Evolutionary conservation across 2,888 invertebrate species (phyloP), one percentile per base, ranked within the genome.

Genomic region (Odiellus spinosus): DNA sequence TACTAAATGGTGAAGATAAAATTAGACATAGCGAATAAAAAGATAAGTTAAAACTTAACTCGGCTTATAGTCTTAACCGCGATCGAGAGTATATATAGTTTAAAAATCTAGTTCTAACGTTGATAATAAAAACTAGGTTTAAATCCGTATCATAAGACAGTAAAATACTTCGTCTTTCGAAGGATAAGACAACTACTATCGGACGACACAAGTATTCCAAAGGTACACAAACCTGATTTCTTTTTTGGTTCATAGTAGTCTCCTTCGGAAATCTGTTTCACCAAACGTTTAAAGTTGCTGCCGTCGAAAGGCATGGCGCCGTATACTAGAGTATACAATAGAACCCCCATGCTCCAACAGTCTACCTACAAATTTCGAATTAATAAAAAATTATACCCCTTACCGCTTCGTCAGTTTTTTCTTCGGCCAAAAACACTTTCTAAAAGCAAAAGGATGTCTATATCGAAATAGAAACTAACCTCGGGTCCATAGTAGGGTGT

Each of bases 231-330:
- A 85, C 88, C 79, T 52, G 95, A 91, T 40, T 88, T 88, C 59
- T 77, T 82, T 60, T 85, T 82, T 41, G 96, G 96, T 68, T 96
- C 95, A 64, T 86, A 93, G 67, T 95, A 98, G 67, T 93, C 91
- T 4, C 95, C 95, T 63, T 85, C 82, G 59, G 93, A 91, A 63
- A 96, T 96, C 70, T 95, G 93, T 63, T 85, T 82, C 54, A 93
- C 91, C 62, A 98, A 77, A 60, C 87, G 78, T 68, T 91, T 91
- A 69, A 96, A 96, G 71, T 96, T 93, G 53, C 90, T 87, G 51
- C 96, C 96, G 70, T 96, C 96, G 66, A 96, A 96, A 45, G 75
- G 98, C 98, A 98, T 98, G 55, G 95, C 91, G 58, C 96, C 96
- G 67, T 96, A 98, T 56, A 98, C 95, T 61, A 98, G 74, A 41